Evolutionary conservation across 2,888 invertebrate genomes (phyloP).

Genomic region (Phalera bucephala): DNA sequence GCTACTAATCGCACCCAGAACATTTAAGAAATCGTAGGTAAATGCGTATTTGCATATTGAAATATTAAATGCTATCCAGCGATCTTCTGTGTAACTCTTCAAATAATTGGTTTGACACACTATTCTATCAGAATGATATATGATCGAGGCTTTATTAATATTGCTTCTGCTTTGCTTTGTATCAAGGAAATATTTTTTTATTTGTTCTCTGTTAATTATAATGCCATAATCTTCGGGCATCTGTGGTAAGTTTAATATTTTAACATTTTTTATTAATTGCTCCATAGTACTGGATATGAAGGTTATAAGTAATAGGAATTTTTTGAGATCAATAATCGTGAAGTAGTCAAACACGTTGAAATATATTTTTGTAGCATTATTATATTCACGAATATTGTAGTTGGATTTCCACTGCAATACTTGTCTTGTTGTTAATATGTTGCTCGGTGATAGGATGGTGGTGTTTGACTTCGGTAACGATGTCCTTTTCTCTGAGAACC

Average conservation of each 20-base stretch:
- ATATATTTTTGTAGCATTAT: neutral
- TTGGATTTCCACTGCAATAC: neutral
- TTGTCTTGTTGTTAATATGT: neutral
- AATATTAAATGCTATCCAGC: conserved; percentile 16
- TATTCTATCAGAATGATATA: too few species aligned
- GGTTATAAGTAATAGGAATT: conserved; percentile 8
- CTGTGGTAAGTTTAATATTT: neutral
- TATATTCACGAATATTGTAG: neutral
- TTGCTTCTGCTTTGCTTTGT: neutral
- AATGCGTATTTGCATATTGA: conserved; percentile 20
- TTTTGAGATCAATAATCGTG: conserved; percentile 4
- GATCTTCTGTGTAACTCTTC: conserved; percentile 11
- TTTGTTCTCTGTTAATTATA: neutral
- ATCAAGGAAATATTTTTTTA: neutral
- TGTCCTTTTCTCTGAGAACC: neutral
- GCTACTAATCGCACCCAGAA: conserved; percentile 4
- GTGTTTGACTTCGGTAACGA: neutral
- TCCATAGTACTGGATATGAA: conserved; percentile 8
- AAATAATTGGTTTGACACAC: conserved; percentile 7
- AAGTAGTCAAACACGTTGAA: conserved; percentile 1
- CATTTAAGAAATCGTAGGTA: conserved; percentile 14
- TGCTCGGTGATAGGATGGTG: neutral
- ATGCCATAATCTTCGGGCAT: neutral
- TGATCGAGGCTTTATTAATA: too few species aligned
- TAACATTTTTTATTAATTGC: conserved; percentile 5